Evolutionary conservation across 1,140 invertebrate genomes (phyloP).

Genomic region (Saccostrea cuccullata): DNA sequence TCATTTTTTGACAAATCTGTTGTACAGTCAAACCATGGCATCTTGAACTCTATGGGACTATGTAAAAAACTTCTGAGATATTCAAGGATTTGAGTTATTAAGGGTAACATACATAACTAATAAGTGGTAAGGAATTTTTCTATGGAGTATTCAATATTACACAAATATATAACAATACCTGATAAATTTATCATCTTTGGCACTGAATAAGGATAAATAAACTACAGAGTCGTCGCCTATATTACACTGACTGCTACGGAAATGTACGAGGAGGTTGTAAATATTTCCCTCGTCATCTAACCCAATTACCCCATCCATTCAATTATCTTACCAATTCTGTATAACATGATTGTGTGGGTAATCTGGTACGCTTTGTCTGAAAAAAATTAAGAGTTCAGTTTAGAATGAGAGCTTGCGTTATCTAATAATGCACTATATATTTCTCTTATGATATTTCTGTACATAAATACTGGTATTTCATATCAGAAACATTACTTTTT

Average conservation of each 20-base stretch:
- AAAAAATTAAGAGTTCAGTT: not conserved
- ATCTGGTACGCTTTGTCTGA: slow-evolving; percentile 20
- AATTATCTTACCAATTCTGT: too few species aligned
- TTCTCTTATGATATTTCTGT: too few species aligned
- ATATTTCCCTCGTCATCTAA: slow-evolving; percentile 36
- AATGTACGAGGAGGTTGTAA: slow-evolving; percentile 60
- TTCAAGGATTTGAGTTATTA: too few species aligned
- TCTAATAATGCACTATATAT: not conserved
- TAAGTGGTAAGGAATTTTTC: too few species aligned
- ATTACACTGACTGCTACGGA: slow-evolving; percentile 62
- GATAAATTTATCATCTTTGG: slow-evolving; percentile 82
- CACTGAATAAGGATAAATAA: slow-evolving; percentile 87
- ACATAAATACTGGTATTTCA: too few species aligned
- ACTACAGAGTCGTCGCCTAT: slow-evolving; percentile 92
- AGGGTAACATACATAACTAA: too few species aligned
- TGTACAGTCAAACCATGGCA: too few species aligned
- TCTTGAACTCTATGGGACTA: too few species aligned
- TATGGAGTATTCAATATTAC: not conserved
- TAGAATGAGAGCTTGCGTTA: not conserved
- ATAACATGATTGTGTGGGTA: not conserved
- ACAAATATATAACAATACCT: slow-evolving; percentile 73
- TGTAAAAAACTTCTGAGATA: too few species aligned
- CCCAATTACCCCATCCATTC: too few species aligned
- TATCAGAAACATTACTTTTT: too few species aligned
- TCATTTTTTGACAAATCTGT: too few species aligned